Percentiles rank a stretch among this genome's conserved stretches.
Evolutionary conservation across 2,888 invertebrate genomes (phyloP).

Genomic region (Yponomeuta plumbellus): DNA sequence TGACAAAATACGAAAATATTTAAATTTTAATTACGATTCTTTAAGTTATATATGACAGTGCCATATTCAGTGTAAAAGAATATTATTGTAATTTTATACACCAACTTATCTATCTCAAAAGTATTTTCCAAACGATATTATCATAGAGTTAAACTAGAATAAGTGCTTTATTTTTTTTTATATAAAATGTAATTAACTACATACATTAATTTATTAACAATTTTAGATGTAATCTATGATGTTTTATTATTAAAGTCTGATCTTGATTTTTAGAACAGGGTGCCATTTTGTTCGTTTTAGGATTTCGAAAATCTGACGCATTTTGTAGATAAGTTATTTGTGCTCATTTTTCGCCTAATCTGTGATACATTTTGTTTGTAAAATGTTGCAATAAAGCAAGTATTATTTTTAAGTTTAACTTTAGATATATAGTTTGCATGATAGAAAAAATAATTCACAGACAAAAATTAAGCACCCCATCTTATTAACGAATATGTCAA

Average conservation of each 20-base stretch:
- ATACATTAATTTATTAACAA: slow-evolving; percentile 41
- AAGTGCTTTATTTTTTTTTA: neutral
- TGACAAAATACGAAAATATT: no score
- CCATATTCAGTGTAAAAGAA: no score
- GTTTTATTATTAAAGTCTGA: slow-evolving; percentile 43
- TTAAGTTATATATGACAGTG: no score
- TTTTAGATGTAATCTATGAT: slow-evolving; percentile 17
- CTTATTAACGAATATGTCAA: slow-evolving; percentile 27
- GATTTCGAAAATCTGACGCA: slow-evolving; percentile 9
- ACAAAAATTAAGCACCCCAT: neutral
- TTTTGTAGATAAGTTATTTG: slow-evolving; percentile 20
- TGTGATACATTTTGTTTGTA: slow-evolving; percentile 67
- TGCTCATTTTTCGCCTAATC: slow-evolving; percentile 56
- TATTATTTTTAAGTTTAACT: slow-evolving; percentile 8
- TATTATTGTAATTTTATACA: no score
- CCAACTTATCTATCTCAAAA: neutral
- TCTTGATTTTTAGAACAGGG: slow-evolving; percentile 47
- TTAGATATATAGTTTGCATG: neutral
- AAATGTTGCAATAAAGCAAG: slow-evolving; percentile 54
- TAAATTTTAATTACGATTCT: no score
- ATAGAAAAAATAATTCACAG: neutral
- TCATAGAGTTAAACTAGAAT: neutral
- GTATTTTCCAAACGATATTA: neutral
- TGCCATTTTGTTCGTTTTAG: slow-evolving; percentile 40
- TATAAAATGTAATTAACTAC: neutral